These are phyloP conservation scores for Leptopilina syphax DNA, from an alignment of 2,888 invertebrate species.

Conservation along the genomic window DNA sequence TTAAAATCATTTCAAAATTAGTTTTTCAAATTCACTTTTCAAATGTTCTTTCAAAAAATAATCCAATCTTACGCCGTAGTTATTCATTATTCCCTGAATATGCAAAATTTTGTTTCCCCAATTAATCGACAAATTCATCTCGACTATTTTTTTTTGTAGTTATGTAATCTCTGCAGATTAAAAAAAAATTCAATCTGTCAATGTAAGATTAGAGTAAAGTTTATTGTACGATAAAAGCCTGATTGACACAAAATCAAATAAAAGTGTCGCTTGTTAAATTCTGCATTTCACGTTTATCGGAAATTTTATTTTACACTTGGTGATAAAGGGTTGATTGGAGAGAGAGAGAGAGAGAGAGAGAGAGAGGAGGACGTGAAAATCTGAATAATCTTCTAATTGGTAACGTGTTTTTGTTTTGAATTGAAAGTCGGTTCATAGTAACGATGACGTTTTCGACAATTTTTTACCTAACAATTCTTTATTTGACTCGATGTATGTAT, in stretches of 20 bases:
- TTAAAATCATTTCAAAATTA: too few species aligned
- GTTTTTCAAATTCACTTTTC: too few species aligned
- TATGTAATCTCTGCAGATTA: background rate
- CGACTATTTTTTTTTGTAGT: background rate
- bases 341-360: too few species aligned
- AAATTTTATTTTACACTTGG: conserved; percentile 6
- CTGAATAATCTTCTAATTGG: conserved; percentile 10
- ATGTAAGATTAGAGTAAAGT: background rate
- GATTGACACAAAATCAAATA: conserved; percentile 12
- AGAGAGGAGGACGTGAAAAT: background rate
- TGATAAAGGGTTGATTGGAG: background rate
- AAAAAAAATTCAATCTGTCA: background rate
- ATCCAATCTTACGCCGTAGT: too few species aligned
- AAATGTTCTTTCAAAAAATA: too few species aligned
- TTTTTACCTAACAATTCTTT: conserved; percentile 38
- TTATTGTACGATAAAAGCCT: background rate
- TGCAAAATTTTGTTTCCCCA: too few species aligned
- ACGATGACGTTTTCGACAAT: background rate
- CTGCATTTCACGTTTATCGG: conserved; percentile 12
- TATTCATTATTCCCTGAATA: too few species aligned
- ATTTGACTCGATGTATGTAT: conserved; percentile 48
- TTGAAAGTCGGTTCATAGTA: background rate
- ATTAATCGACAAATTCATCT: too few species aligned
- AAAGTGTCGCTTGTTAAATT: conserved; percentile 9
- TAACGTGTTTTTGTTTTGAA: conserved; percentile 4